Evolutionary conservation across 2,797 vertebrate species (phyloP).

Genomic region (Erethizon dorsatum): DNA sequence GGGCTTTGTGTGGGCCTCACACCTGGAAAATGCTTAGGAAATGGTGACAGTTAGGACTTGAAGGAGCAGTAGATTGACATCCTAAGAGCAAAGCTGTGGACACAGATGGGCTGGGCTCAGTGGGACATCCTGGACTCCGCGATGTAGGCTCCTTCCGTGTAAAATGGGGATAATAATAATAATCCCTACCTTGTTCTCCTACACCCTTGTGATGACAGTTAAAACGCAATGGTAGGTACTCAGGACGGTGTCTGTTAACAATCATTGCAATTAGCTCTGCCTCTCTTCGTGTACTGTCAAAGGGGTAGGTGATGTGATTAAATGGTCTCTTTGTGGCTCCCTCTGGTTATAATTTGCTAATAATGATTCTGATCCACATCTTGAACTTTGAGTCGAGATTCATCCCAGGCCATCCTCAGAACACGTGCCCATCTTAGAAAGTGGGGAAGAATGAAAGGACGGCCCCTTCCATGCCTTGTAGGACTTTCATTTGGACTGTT

Average conservation of each 20-base stretch:
- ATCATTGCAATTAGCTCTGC: background rate
- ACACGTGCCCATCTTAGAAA: background rate
- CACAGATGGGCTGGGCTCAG: background rate
- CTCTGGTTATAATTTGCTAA: background rate
- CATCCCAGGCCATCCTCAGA: background rate
- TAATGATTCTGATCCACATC: background rate
- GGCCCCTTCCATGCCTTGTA: background rate
- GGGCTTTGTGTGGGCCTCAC: background rate
- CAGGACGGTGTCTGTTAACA: background rate
- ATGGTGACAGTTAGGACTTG: background rate
- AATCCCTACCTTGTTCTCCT: background rate
- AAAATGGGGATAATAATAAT: background rate
- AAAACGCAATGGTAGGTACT: background rate
- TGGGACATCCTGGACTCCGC: background rate
- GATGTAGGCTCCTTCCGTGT: background rate
- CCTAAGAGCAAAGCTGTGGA: background rate
- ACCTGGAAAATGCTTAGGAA: slow-evolving; percentile 16
- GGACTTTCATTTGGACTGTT: background rate
- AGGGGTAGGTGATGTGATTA: background rate
- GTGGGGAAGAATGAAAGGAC: background rate
- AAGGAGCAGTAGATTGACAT: background rate
- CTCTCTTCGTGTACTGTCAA: background rate
- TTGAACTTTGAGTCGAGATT: background rate
- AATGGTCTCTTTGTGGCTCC: background rate
- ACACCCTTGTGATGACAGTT: background rate